phyloP scores from a whole-genome alignment of 2,113 vertebrate species.

The Hymenochirus boettgeri region DNA sequence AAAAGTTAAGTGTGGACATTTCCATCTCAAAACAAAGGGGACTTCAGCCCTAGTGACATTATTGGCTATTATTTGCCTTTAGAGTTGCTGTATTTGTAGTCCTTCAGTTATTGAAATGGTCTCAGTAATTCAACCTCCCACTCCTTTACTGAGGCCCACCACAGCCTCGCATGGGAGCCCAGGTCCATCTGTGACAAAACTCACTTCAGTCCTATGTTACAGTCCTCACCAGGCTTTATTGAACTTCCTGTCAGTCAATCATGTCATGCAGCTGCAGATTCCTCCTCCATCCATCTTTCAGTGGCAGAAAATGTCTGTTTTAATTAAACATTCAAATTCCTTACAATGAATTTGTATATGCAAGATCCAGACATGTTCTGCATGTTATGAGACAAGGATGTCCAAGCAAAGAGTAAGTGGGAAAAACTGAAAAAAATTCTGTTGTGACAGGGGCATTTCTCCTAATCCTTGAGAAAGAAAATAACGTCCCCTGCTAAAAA shows the following conservation, averaged over 20 bases:
- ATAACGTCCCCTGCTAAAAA: no score
- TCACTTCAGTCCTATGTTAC: background rate
- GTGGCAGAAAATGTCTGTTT: constrained; percentile 10
- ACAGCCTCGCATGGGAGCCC: constrained; percentile 14
- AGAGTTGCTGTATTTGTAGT: constrained; percentile 4
- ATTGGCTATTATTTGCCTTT: constrained; percentile 45
- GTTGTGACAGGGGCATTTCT: background rate
- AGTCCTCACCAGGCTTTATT: background rate
- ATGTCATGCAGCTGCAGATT: constrained; percentile 20
- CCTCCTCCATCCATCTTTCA: constrained; percentile 32
- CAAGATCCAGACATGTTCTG: background rate
- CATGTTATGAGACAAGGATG: constrained; percentile 6
- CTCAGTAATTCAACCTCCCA: background rate
- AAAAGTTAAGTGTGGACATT: constrained; percentile 19
- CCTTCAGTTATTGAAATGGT: no score
- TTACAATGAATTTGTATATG: constrained; percentile 22
- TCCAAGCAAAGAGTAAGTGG: background rate
- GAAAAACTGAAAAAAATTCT: background rate
- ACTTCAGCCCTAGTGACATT: constrained; percentile 40
- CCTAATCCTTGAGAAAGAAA: background rate
- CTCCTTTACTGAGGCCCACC: constrained; percentile 22
- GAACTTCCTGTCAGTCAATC: background rate
- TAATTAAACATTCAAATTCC: background rate
- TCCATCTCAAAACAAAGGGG: constrained; percentile 27
- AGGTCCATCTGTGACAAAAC: constrained; percentile 28